These are phyloP conservation scores for Melanotaenia parkinsoni DNA, from an alignment of 2,797 vertebrate species.

Conservation along the genomic window DNA sequence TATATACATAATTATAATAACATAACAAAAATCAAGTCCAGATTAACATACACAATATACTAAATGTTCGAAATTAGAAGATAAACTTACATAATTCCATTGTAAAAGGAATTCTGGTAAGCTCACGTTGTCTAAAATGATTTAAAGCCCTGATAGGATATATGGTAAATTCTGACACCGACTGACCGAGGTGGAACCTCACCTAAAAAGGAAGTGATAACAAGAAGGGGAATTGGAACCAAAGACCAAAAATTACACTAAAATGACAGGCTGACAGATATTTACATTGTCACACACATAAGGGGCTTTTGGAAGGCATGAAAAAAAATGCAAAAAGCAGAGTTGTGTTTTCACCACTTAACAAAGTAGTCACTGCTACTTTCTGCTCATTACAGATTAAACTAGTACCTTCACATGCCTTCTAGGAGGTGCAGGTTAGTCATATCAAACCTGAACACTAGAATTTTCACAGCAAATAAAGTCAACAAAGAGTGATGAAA, in stretches of 20 bases:
- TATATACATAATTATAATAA: not conserved
- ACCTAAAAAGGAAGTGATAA: conserved; percentile 54
- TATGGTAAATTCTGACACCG: not conserved
- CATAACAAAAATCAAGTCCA: not conserved
- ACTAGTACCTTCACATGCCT: not conserved
- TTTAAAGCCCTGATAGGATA: not conserved
- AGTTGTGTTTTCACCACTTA: not conserved
- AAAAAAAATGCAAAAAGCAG: not conserved
- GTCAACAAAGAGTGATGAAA: not conserved
- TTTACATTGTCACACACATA: not conserved
- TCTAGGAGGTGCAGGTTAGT: not conserved
- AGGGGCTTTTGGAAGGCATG: conserved; percentile 15
- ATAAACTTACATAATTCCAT: conserved; percentile 29
- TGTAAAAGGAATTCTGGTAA: not conserved
- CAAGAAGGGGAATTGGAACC: conserved; percentile 64
- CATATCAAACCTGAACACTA: not conserved
- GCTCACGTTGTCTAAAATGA: not conserved
- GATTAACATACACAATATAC: not conserved
- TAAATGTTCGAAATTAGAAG: not conserved
- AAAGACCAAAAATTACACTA: not conserved
- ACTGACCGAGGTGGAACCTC: not conserved
- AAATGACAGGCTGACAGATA: not conserved
- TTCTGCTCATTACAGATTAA: too few relatives aligned
- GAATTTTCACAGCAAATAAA: not conserved
- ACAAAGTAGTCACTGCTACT: too few relatives aligned